Base-by-base conservation (phyloP, 2,113 vertebrate species). In the Thunnus maccoyii region DNA sequence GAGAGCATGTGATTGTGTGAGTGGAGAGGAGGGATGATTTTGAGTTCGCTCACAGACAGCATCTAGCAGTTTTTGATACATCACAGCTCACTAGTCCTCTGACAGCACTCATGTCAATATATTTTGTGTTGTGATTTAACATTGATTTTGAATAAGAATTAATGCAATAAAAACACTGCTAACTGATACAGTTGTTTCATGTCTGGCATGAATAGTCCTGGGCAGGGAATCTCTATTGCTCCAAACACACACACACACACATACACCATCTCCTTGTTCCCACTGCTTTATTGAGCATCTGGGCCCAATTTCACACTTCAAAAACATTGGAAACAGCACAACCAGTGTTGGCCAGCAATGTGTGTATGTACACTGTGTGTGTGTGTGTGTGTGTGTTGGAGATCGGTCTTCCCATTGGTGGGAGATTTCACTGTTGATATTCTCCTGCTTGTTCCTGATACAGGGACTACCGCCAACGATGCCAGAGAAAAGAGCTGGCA, bases 271-370 rank as follows among this genome's bases (percentile, higher is more conserved):
- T 67, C 50, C 76, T 79, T 62, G 32, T 87, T 91, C 77, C 86
- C 84, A 88, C 65, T 87, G 76, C 64, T 84, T 87, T 78, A 89
- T 86, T 80, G 80, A 92, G 72, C 91, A 92, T 92, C 93, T 94
- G 91, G 93, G 83, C 81, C 88, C 79, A 85, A 93, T 94, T 92
- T 92, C 77, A 90, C 86, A 87, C 85, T 87, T 89, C 87, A 89
- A 84, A 90, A 92, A 82, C 78, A 85, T 50, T 52, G 55, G 72
- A 57, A 91, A 85, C 74, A 87, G 82, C 79, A 72, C 76, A 86
- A 47, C 73, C 74, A 72, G 78, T 73, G 63, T 67, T 88, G 83
- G 90, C 84, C 76, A 54, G 65, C n/a, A 18, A 36, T 62, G 72
- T 70, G 81, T 85, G 80, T 69, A 13, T n/a, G 60, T 81, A 64